Conservation (phyloP, 1,140 invertebrate species). For the Hirudo medicinalis region DNA sequence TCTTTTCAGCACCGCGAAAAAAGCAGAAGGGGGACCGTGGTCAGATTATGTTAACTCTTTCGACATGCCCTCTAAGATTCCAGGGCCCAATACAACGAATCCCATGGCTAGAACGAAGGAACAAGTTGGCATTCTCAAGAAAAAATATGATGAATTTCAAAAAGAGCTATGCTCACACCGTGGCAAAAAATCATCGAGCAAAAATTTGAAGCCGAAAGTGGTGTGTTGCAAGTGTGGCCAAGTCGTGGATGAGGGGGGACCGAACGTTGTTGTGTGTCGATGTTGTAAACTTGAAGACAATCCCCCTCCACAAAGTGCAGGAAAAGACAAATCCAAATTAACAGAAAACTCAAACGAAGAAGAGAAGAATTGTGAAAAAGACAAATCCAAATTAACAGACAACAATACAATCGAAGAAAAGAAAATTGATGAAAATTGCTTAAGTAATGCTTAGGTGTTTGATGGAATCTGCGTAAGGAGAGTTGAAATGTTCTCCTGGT, state of each 20-base stretch:
- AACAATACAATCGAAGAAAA: background rate
- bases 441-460: background rate
- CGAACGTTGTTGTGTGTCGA: too few species aligned
- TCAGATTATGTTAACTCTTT: background rate
- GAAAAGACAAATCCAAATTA: background rate
- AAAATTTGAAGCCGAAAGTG: too few species aligned
- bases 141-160: conserved; percentile 1
- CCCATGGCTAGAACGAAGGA: background rate
- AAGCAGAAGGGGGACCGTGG: background rate
- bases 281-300: too few species aligned
- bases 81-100: background rate
- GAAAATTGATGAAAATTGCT: background rate
- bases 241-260: background rate
- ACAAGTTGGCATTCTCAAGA: background rate
- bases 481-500: too few species aligned
- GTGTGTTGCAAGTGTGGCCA: background rate
- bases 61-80: background rate
- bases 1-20: conserved; percentile 5
- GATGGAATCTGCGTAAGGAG: too few species aligned
- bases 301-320: background rate
- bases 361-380: background rate
- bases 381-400: background rate
- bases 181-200: too few species aligned
- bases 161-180: background rate
- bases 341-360: background rate